Evolutionary conservation across 1,140 invertebrate species (phyloP).

Genomic region (Rhynchophorus ferrugineus): DNA sequence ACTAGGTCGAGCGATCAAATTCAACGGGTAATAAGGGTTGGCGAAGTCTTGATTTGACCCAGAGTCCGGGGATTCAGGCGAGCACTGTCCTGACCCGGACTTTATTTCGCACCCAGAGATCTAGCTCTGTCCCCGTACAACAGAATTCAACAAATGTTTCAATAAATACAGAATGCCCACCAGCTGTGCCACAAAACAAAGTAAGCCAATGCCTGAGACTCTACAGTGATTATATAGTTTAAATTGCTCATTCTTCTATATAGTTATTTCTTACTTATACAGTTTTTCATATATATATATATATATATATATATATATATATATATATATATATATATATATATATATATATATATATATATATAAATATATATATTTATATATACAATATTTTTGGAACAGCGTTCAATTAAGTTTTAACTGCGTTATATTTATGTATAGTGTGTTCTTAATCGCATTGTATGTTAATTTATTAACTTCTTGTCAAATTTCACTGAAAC

Average conservation of each 20-base stretch:
- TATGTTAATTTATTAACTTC: too few species aligned
- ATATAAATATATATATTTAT: too few species aligned
- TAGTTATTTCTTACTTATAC: slow-evolving; percentile 5
- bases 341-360: too few species aligned
- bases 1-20: slow-evolving; percentile 31
- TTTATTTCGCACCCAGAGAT: slow-evolving; percentile 51
- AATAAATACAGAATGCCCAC: slow-evolving; percentile 24
- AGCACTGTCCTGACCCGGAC: slow-evolving; percentile 40
- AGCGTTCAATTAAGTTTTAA: background rate
- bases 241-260: slow-evolving; percentile 7
- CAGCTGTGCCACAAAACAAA: slow-evolving; percentile 28
- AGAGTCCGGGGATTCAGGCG: slow-evolving; percentile 42
- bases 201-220: slow-evolving; percentile 28
- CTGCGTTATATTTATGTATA: background rate
- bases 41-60: slow-evolving; percentile 55
- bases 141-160: slow-evolving; percentile 35
- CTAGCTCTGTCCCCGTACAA: slow-evolving; percentile 55
- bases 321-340: too few species aligned
- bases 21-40: slow-evolving; percentile 43
- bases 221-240: slow-evolving; percentile 6
- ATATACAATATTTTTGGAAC: background rate
- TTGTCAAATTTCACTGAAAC: too few species aligned
- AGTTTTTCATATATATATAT: slow-evolving; percentile 5
- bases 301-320: too few species aligned
- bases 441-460: too few species aligned